Conservation (phyloP, 2,888 invertebrate species). For the Cheilosia pagana region DNA sequence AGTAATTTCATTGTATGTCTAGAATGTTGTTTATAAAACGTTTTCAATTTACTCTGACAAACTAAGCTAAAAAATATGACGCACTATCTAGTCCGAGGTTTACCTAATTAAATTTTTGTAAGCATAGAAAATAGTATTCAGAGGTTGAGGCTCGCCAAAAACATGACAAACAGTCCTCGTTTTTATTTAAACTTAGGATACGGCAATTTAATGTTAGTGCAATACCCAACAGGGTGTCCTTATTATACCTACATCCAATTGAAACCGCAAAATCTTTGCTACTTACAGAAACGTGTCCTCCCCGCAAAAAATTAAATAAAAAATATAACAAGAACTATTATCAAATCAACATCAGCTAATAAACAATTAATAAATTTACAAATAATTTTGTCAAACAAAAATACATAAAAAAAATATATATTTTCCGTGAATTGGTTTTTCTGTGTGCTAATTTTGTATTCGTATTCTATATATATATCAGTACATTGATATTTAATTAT, state of each 20-base stretch:
- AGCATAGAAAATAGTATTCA: no score
- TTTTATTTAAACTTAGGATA: no score
- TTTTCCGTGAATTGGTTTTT: constrained; percentile 83
- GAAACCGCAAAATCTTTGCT: constrained; percentile 63
- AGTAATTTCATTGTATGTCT: no score
- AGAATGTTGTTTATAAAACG: no score
- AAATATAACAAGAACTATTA: constrained; percentile 51
- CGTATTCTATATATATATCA: constrained; percentile 77
- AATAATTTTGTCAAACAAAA: constrained; percentile 75
- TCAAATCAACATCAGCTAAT: constrained; percentile 47
- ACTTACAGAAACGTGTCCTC: constrained; percentile 70
- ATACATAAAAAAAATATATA: constrained; percentile 78
- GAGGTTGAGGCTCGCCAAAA: no score
- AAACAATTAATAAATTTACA: constrained; percentile 63
- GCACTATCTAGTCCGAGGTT: no score
- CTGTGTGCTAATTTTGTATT: constrained; percentile 83
- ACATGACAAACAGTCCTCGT: no score
- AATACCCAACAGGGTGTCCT: no score
- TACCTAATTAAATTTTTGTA: no score
- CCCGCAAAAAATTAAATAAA: constrained; percentile 45
- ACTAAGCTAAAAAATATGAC: no score
- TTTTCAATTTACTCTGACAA: no score
- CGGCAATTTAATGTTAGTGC: no score
- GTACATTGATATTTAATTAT: constrained; percentile 72
- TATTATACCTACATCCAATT: background rate